Percentiles rank a stretch among this genome's conserved stretches.
Evolutionary conservation across 2,113 vertebrate genomes (phyloP).

Genomic region (Rattus rattus): DNA sequence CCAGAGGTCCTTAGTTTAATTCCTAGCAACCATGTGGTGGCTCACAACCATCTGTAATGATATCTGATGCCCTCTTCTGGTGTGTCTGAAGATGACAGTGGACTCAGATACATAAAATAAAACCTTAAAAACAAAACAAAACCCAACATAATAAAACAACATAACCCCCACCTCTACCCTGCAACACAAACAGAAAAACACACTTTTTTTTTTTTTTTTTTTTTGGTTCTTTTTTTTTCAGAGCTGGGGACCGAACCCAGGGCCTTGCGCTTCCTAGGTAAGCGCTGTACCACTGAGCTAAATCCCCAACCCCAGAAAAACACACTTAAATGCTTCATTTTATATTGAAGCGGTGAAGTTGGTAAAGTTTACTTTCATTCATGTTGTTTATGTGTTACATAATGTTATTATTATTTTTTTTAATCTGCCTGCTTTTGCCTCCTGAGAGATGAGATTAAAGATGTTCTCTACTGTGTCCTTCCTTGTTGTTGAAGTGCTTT

Average conservation of each 20-base stretch:
- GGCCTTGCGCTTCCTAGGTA: too few species aligned
- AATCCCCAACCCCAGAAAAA: too few species aligned
- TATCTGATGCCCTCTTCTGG: too few species aligned
- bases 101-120: too few species aligned
- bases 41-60: too few species aligned
- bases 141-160: not conserved
- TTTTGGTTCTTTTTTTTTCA: too few species aligned
- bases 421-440: not conserved
- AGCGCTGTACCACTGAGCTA: too few species aligned
- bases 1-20: too few species aligned
- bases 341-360: fast-evolving
- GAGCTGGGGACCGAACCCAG: too few species aligned
- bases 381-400: not conserved
- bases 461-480: not conserved
- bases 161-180: not conserved
- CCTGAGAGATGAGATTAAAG: not conserved
- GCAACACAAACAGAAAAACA: not conserved
- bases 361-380: not conserved
- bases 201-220: too few species aligned
- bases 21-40: too few species aligned
- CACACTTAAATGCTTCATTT: not conserved
- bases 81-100: too few species aligned
- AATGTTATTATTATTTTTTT: not conserved
- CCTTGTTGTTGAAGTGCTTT: not conserved
- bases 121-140: not conserved